These are phyloP conservation scores for Micrasema longulum DNA, from an alignment of 1,140 invertebrate species.

Conservation along the genomic window DNA sequence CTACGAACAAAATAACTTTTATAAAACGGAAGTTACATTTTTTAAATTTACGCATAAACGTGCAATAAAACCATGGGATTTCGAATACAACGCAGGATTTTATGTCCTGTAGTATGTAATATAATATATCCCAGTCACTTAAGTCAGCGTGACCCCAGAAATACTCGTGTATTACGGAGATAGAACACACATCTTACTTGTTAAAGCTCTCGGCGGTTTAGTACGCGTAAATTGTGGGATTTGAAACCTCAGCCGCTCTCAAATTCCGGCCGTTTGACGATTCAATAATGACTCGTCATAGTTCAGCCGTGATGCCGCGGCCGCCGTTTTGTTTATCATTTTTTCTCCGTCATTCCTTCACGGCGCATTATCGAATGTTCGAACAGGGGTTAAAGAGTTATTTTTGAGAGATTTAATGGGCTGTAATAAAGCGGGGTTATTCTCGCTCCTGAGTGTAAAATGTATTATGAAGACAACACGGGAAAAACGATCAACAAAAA, in stretches of 20 bases:
- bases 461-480: background rate
- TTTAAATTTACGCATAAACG: too few species aligned
- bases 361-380: slow-evolving; percentile 45
- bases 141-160: slow-evolving; percentile 28
- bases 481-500: too few species aligned
- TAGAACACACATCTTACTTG: slow-evolving; percentile 17
- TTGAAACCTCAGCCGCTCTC: slow-evolving; percentile 34
- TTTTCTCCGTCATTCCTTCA: slow-evolving; percentile 46
- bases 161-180: slow-evolving; percentile 1
- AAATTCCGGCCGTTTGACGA: slow-evolving; percentile 44
- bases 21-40: slow-evolving; percentile 8
- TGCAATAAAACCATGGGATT: too few species aligned
- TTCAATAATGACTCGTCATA: slow-evolving; percentile 48
- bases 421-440: slow-evolving; percentile 46
- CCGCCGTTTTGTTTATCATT: slow-evolving; percentile 44
- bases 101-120: too few species aligned
- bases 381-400: slow-evolving; percentile 46
- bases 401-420: slow-evolving; percentile 50
- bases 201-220: slow-evolving; percentile 37
- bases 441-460: slow-evolving; percentile 1
- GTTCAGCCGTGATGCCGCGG: slow-evolving; percentile 27
- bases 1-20: slow-evolving; percentile 22
- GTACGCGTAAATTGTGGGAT: slow-evolving; percentile 48
- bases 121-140: slow-evolving; percentile 1
- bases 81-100: too few species aligned